Conservation (phyloP, 2,113 vertebrate species). For the Eurystomus gularis region DNA sequence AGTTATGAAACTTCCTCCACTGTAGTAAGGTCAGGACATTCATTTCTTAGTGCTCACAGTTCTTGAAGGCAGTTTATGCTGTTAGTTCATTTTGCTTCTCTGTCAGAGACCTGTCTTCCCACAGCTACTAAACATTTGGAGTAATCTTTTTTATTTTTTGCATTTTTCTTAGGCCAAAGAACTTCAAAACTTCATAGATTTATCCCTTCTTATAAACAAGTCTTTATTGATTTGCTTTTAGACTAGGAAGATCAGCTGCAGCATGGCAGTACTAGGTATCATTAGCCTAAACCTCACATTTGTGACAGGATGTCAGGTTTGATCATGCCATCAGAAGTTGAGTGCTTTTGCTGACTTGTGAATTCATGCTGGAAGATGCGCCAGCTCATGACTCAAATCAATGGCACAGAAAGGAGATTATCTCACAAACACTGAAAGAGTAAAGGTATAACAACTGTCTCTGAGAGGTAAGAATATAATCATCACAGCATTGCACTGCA, state of each 20-base stretch:
- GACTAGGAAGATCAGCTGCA: not conserved
- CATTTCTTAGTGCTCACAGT: constrained; percentile 29
- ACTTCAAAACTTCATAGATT: constrained; percentile 21
- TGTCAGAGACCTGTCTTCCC: constrained; percentile 46
- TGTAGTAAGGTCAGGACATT: constrained; percentile 63
- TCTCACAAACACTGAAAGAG: not conserved
- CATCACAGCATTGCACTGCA: not conserved
- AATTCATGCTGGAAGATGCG: not conserved
- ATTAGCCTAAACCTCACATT: not conserved
- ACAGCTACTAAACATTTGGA: constrained; percentile 36
- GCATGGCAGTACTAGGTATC: not conserved
- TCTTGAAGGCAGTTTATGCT: constrained; percentile 62
- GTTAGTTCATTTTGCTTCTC: constrained; percentile 64
- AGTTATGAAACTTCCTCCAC: constrained; percentile 45
- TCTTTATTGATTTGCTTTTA: constrained; percentile 1
- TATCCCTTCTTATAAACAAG: not conserved
- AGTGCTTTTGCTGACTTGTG: not conserved
- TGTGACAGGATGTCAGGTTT: not conserved
- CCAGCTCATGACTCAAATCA: not conserved
- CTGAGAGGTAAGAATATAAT: not conserved
- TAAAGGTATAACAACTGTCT: not conserved
- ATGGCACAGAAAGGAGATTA: not conserved
- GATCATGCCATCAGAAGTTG: not conserved
- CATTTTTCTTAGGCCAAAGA: constrained; percentile 37
- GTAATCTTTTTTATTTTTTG: not conserved